Conservation (phyloP, 2,797 vertebrate species). For the Natrix natrix region DNA sequence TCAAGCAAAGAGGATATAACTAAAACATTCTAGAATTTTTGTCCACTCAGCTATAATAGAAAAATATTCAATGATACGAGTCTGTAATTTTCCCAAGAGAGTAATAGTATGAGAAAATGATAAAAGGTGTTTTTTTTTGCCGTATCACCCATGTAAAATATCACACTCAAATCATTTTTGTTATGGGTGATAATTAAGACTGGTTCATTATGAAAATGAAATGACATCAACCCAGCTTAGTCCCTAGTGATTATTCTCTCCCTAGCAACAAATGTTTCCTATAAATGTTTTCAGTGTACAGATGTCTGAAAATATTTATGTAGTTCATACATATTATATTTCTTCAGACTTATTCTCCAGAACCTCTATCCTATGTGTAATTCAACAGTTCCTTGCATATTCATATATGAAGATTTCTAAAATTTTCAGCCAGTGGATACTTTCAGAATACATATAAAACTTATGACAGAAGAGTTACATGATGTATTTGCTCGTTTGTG, state of each 20-base stretch:
- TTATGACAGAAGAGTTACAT: neutral
- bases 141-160: neutral
- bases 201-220: neutral
- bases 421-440: neutral
- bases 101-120: neutral
- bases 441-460: neutral
- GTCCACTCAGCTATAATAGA: neutral
- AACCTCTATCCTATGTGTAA: neutral
- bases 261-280: constrained; percentile 19
- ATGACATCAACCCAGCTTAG: neutral
- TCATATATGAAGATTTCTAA: neutral
- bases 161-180: neutral
- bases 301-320: neutral
- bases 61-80: neutral
- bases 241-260: neutral
- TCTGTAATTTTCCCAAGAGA: neutral
- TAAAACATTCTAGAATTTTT: neutral
- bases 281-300: neutral
- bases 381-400: neutral
- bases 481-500: neutral
- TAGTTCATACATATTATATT: neutral
- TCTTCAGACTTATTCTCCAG: neutral
- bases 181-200: neutral
- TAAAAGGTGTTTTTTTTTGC: neutral
- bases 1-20: neutral